Conservation (phyloP, 1,140 invertebrate genomes). For the Drosophila insularis region DNA sequence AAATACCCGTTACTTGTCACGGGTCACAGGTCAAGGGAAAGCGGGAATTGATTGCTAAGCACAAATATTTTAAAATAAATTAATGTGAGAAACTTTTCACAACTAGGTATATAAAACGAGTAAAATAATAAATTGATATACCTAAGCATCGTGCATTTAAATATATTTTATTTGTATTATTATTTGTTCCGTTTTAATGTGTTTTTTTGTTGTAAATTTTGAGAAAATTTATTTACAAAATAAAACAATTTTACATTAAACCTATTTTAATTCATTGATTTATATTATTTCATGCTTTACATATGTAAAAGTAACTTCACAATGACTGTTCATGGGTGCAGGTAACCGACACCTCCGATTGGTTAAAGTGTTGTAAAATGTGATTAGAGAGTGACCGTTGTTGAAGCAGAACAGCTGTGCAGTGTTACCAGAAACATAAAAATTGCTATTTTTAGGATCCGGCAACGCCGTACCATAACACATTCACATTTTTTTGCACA, state of each 20-base stretch:
- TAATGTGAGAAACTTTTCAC: too few species aligned
- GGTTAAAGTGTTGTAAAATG: neutral
- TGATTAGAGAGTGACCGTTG: neutral
- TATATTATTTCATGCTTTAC: too few species aligned
- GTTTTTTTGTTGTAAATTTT: neutral
- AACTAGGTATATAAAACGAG: too few species aligned
- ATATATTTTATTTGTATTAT: too few species aligned
- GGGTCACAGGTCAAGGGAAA: neutral
- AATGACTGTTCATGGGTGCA: neutral
- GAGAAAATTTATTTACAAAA: too few species aligned
- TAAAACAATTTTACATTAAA: too few species aligned
- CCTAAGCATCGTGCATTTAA: too few species aligned
- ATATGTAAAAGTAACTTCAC: too few species aligned
- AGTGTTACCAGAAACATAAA: neutral
- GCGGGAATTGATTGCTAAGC: neutral
- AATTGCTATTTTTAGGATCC: neutral
- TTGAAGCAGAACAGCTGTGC: neutral
- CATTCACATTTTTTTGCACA: slow-evolving; percentile 10
- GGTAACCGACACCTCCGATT: neutral
- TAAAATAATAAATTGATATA: too few species aligned
- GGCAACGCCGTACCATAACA: neutral
- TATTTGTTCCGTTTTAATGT: neutral
- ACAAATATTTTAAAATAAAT: too few species aligned
- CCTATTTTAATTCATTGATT: too few species aligned
- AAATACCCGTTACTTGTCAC: neutral